These are phyloP conservation scores for Sinonovacula constricta DNA, from an alignment of 1,140 invertebrate genomes.

Conservation along the genomic window DNA sequence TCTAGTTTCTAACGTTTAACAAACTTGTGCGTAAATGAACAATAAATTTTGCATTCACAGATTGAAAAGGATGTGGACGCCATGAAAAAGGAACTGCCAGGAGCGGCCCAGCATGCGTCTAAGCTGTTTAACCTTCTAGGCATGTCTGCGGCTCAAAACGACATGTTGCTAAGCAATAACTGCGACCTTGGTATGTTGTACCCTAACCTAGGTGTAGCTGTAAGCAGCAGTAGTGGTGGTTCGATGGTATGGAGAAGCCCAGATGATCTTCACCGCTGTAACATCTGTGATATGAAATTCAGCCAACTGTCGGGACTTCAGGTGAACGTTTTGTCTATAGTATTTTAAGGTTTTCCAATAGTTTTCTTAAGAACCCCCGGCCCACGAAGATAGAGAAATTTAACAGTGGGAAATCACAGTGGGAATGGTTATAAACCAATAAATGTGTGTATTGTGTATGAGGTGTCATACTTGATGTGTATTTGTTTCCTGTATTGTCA, in stretches of 20 bases:
- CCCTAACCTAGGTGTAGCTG: background rate
- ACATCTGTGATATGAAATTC: constrained; percentile 75
- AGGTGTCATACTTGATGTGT: too few relatives aligned
- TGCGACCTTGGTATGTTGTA: background rate
- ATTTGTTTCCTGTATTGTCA: too few relatives aligned
- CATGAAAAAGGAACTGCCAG: constrained; percentile 13
- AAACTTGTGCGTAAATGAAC: too few relatives aligned
- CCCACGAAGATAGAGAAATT: too few relatives aligned
- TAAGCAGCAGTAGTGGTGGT: constrained; percentile 14
- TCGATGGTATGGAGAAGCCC: constrained; percentile 71
- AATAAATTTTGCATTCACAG: too few relatives aligned
- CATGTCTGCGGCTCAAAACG: background rate
- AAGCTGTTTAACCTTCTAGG: background rate
- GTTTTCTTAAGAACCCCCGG: too few relatives aligned
- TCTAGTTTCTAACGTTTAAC: too few relatives aligned
- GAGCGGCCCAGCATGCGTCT: background rate
- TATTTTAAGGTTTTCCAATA: too few relatives aligned
- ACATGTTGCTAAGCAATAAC: background rate
- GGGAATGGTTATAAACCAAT: too few relatives aligned
- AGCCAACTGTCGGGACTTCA: constrained; percentile 62
- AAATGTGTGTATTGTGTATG: too few relatives aligned
- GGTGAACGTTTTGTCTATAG: too few relatives aligned
- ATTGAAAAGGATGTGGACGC: constrained; percentile 1
- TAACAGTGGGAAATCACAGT: too few relatives aligned
- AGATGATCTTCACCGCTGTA: constrained; percentile 71